A percentile compares a stretch with the other conserved stretches of the same genome.
Evolutionary conservation across 2,113 vertebrate genomes (phyloP).

Genomic region (Neotragus pygmaeus): DNA sequence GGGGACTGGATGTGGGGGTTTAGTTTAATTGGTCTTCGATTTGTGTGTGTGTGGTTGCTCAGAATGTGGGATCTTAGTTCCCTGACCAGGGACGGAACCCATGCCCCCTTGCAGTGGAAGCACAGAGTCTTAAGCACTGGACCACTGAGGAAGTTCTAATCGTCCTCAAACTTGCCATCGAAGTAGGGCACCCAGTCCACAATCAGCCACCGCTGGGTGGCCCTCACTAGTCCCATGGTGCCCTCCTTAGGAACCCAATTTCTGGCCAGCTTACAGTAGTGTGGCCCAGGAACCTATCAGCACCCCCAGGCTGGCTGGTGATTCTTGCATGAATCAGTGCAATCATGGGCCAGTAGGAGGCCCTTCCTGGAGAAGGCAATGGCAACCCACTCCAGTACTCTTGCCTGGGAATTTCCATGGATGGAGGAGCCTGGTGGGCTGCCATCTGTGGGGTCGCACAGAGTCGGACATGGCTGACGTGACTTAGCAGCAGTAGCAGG

Average conservation of each 20-base stretch:
- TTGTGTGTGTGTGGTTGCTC: not conserved
- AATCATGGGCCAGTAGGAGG: too few relatives aligned
- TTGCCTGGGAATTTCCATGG: too few relatives aligned
- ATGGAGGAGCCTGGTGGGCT: too few relatives aligned
- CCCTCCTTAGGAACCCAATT: not conserved
- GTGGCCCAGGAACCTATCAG: not conserved
- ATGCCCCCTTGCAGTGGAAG: not conserved
- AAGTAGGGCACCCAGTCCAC: not conserved
- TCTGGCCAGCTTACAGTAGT: not conserved
- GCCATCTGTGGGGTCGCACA: too few relatives aligned
- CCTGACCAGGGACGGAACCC: not conserved
- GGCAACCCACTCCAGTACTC: too few relatives aligned
- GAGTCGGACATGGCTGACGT: too few relatives aligned
- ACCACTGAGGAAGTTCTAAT: not conserved
- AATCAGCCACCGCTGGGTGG: not conserved
- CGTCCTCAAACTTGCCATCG: not conserved
- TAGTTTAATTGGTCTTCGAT: not conserved
- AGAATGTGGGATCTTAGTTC: not conserved
- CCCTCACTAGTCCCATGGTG: not conserved
- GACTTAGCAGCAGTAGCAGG: too few relatives aligned
- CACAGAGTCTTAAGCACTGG: not conserved
- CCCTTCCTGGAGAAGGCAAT: not conserved
- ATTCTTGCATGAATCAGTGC: not conserved
- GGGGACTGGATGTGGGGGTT: not conserved
- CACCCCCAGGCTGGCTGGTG: not conserved